Conservation (phyloP, 2,113 vertebrate genomes). For the Elgaria multicarinata region DNA sequence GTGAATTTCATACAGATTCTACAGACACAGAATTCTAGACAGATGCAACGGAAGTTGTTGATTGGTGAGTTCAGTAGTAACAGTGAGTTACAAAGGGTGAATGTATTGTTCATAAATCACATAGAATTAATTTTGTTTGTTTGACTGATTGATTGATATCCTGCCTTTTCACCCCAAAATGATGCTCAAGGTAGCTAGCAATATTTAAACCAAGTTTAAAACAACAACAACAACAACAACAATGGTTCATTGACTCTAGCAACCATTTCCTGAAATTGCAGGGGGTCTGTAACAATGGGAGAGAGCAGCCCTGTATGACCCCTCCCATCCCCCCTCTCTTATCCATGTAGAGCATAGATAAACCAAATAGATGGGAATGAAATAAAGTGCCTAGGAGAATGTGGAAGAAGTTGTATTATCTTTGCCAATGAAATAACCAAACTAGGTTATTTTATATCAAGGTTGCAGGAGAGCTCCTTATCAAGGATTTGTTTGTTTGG, state of each 20-base stretch:
- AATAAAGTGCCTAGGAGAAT: background rate
- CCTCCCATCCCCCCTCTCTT: background rate
- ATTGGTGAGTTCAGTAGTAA: too few species aligned
- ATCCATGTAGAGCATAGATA: background rate
- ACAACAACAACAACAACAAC: too few species aligned
- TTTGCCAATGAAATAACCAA: background rate
- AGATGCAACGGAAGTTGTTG: background rate
- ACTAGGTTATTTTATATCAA: background rate
- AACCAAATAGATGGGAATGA: background rate
- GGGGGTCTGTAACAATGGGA: background rate
- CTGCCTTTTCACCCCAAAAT: too few species aligned
- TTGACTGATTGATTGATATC: too few species aligned
- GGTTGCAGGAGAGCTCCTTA: background rate
- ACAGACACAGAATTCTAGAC: background rate
- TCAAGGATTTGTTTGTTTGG: background rate
- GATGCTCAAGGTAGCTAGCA: too few species aligned
- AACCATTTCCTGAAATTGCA: background rate
- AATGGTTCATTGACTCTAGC: too few species aligned
- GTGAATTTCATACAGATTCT: too few species aligned
- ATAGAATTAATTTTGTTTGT: too few species aligned
- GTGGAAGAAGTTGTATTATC: background rate
- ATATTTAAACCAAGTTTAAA: too few species aligned
- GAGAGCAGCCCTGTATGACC: background rate
- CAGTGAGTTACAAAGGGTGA: too few species aligned
- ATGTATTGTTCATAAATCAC: too few species aligned